These are phyloP conservation scores for Dromaius novaehollandiae DNA, from an alignment of 2,113 vertebrate species.

Conservation along the genomic window DNA sequence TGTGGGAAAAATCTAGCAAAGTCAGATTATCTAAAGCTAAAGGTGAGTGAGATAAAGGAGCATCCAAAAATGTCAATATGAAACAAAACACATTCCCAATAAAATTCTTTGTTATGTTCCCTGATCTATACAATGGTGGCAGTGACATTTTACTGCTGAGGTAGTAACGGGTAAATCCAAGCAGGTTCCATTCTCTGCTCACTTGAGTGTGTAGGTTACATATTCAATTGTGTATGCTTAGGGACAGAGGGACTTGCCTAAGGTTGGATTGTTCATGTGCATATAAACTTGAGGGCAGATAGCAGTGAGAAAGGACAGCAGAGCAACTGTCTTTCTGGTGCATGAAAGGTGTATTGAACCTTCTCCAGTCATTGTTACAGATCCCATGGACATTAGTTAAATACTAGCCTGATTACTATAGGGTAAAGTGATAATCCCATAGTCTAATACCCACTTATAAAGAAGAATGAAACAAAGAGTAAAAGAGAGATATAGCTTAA, in stretches of 20 bases:
- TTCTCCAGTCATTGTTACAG: neutral
- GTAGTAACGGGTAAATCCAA: neutral
- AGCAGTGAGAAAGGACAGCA: neutral
- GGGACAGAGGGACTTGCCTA: neutral
- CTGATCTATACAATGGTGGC: neutral
- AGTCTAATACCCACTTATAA: neutral
- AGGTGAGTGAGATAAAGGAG: slow-evolving; percentile 24
- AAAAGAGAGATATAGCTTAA: neutral
- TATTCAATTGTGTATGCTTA: neutral
- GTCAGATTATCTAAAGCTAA: neutral
- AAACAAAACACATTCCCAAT: neutral
- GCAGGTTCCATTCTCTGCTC: neutral
- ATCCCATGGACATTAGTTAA: neutral
- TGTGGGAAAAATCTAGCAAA: slow-evolving; percentile 29
- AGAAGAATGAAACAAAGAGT: neutral
- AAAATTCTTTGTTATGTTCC: neutral
- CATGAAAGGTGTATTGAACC: neutral
- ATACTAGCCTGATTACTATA: neutral
- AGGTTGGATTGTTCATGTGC: neutral
- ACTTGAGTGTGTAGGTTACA: neutral
- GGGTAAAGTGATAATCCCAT: neutral
- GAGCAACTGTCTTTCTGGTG: neutral
- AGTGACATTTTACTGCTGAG: neutral
- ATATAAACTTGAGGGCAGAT: neutral
- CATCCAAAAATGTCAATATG: neutral